Evolutionary conservation across 1,140 invertebrate species (phyloP).

Genomic region (Drosophila parvula): DNA sequence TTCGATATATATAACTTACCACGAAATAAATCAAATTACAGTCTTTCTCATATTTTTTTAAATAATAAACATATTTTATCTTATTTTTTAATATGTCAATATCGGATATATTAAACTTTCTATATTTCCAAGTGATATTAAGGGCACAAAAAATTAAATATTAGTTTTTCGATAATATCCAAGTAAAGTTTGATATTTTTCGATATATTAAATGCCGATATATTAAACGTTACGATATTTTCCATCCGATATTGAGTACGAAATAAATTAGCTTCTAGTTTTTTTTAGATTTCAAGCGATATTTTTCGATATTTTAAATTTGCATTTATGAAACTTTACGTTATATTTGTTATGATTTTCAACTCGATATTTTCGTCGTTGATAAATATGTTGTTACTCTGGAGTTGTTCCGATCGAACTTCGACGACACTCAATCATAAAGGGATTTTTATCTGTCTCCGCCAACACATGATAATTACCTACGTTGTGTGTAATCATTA

Average conservation of each 20-base stretch:
- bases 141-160: no score
- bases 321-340: not conserved
- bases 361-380: no score
- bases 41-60: no score
- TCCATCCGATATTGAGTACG: not conserved
- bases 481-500: not conserved
- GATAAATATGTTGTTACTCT: not conserved
- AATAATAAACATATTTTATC: no score
- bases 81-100: no score
- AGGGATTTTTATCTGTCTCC: not conserved
- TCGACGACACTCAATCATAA: constrained; percentile 7
- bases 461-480: not conserved
- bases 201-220: not conserved
- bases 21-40: no score
- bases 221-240: not conserved
- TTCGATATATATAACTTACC: no score
- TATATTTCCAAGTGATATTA: no score
- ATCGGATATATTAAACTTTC: no score
- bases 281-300: no score
- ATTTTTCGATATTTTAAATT: not conserved
- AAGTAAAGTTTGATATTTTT: not conserved
- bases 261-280: no score
- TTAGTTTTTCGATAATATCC: no score
- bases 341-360: not conserved
- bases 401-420: not conserved